These are phyloP conservation scores for Pterois miles DNA, from an alignment of 2,797 vertebrate genomes.

Conservation along the genomic window DNA sequence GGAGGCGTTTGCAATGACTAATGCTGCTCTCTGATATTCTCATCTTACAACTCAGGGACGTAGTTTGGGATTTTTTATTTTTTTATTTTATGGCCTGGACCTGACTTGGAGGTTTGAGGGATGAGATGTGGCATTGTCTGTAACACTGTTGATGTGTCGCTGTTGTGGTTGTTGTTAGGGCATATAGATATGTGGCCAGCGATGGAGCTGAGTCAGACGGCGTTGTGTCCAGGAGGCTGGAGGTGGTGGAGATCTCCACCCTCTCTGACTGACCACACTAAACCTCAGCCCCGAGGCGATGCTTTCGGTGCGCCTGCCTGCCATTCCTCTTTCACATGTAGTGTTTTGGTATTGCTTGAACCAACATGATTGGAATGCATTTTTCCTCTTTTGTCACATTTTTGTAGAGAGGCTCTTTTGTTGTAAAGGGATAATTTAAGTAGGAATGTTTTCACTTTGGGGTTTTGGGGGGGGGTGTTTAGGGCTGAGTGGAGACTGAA, in stretches of 20 bases:
- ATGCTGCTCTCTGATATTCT: conserved; percentile 31
- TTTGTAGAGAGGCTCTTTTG: conserved; percentile 73
- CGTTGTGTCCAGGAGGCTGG: conserved; percentile 42
- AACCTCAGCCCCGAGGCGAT: conserved; percentile 33
- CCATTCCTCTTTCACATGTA: conserved; percentile 65
- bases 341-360: conserved; percentile 70
- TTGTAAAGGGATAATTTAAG: conserved; percentile 78
- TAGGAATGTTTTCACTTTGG: conserved; percentile 79
- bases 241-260: conserved; percentile 52
- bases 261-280: conserved; percentile 58
- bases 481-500: conserved; percentile 57
- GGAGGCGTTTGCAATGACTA: conserved; percentile 7
- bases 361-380: conserved; percentile 77
- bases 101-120: background rate
- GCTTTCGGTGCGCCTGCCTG: conserved; percentile 41
- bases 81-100: background rate
- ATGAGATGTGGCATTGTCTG: background rate
- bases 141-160: background rate
- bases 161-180: background rate
- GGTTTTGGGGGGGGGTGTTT: conserved; percentile 32
- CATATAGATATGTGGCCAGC: background rate
- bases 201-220: conserved; percentile 9
- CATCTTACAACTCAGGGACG: background rate
- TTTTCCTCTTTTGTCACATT: conserved; percentile 49
- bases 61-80: background rate